A percentile compares a stretch with the other conserved stretches of the same genome.
phyloP scores from a whole-genome alignment of 37 sponge, comb jelly and placozoan species.

The Chondrosia reniformis region DNA sequence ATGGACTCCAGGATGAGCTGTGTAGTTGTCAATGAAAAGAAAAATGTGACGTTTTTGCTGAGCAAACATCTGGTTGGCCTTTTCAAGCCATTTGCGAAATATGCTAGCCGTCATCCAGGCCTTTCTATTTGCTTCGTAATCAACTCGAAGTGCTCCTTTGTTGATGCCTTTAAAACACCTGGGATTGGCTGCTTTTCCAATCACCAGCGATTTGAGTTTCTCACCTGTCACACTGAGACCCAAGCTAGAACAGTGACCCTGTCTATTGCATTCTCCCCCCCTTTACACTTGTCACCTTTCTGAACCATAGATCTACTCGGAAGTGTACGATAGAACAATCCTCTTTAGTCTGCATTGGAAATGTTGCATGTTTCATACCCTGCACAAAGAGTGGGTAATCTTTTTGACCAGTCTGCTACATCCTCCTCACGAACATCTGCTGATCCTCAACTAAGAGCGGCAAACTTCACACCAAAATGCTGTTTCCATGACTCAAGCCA shows the following conservation, averaged over 20 bases:
- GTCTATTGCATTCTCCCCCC: constrained; percentile 22
- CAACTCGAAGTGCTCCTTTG: background rate
- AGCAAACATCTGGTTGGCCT: background rate
- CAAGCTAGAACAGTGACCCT: constrained; percentile 18
- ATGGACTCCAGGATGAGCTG: constrained; percentile 3
- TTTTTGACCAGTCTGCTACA: constrained; percentile 33
- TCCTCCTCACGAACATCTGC: constrained; percentile 23
- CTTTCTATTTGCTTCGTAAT: constrained; percentile 13
- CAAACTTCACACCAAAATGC: constrained; percentile 21
- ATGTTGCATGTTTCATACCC: constrained; percentile 3
- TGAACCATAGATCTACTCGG: constrained; percentile 11
- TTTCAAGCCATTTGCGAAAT: constrained; percentile 20
- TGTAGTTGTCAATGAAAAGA: constrained; percentile 26
- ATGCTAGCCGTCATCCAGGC: constrained; percentile 39
- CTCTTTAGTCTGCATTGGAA: constrained; percentile 26
- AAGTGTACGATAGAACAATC: constrained; percentile 2
- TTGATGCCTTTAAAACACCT: constrained; percentile 25
- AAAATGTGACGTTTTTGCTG: background rate
- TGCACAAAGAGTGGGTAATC: constrained; percentile 1
- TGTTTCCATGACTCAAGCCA: constrained; percentile 50
- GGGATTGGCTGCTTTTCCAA: constrained; percentile 22
- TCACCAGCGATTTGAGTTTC: background rate
- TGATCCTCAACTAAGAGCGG: constrained; percentile 23
- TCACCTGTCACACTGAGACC: constrained; percentile 17
- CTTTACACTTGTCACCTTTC: constrained; percentile 7